phyloP scores from a whole-genome alignment of 2,888 invertebrate species.

The Catocala nupta region DNA sequence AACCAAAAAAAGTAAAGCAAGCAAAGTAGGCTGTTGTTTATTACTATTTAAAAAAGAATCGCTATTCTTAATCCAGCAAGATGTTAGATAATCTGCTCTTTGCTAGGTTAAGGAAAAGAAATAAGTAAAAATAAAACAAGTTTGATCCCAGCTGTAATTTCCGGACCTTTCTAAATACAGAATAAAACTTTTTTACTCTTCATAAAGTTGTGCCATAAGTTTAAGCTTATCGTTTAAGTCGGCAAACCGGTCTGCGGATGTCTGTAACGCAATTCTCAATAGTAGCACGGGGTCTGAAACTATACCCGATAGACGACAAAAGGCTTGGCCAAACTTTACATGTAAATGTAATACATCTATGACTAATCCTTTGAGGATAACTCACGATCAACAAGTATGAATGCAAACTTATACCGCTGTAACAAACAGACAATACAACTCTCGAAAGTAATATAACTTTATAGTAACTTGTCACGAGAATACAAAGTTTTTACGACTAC shows the following conservation, averaged over 20 bases:
- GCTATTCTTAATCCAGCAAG: neutral
- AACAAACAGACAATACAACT: too few relatives aligned
- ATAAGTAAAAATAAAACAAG: neutral
- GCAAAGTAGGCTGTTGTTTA: too few relatives aligned
- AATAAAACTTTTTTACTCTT: slow-evolving; percentile 3
- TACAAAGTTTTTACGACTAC: neutral
- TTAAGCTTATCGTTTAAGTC: slow-evolving; percentile 1
- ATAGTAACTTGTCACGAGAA: neutral
- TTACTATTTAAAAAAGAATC: neutral
- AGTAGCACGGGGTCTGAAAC: too few relatives aligned
- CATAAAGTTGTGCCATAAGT: neutral
- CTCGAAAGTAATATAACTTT: too few relatives aligned
- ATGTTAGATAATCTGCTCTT: neutral
- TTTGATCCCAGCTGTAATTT: slow-evolving; percentile 11
- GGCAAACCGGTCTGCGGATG: neutral
- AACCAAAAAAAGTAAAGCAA: too few relatives aligned
- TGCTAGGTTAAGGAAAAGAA: neutral
- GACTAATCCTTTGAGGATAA: too few relatives aligned
- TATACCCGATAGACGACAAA: too few relatives aligned
- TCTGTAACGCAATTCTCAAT: too few relatives aligned
- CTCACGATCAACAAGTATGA: too few relatives aligned
- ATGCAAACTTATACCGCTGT: too few relatives aligned
- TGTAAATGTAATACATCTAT: too few relatives aligned
- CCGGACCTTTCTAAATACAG: slow-evolving; percentile 8
- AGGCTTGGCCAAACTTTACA: too few relatives aligned